A percentile compares a stretch with the other conserved stretches of the same genome.
Conservation (phyloP, 2,113 vertebrate species). For the Rhineura floridana region DNA sequence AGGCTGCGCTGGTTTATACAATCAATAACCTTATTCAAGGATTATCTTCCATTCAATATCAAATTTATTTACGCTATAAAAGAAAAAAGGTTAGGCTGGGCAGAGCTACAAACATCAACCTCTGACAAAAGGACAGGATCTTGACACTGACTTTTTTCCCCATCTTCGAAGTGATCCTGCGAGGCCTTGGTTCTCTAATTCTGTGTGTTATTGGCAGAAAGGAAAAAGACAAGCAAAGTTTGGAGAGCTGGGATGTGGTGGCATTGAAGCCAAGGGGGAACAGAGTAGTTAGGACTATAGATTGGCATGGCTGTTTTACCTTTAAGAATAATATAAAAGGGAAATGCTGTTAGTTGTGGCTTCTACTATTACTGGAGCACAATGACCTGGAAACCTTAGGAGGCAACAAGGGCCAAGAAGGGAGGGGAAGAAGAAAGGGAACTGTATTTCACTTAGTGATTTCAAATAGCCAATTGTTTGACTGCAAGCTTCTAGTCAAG, state of each 20-base stretch:
- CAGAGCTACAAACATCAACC: not conserved
- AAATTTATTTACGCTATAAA: not conserved
- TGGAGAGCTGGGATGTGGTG: not conserved
- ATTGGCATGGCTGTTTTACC: not conserved
- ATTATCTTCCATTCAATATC: not conserved
- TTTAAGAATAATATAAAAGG: too few species aligned
- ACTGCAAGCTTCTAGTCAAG: not conserved
- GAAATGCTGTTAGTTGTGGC: too few species aligned
- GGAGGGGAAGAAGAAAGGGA: not conserved
- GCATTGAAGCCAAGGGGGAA: not conserved
- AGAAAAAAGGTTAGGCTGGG: not conserved
- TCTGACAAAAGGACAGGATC: not conserved
- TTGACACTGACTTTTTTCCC: too few species aligned
- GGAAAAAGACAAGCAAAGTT: not conserved
- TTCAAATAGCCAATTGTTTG: not conserved
- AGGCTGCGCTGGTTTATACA: not conserved
- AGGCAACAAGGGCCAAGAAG: not conserved
- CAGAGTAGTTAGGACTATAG: not conserved
- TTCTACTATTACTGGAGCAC: not conserved
- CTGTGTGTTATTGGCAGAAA: not conserved
- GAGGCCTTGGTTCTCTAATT: not conserved
- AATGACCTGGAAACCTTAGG: not conserved
- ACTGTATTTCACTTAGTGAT: not conserved
- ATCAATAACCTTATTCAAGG: not conserved
- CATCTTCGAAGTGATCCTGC: not conserved